phyloP scores from a whole-genome alignment of 2,797 vertebrate genomes.

The Telmatherina bonti region DNA sequence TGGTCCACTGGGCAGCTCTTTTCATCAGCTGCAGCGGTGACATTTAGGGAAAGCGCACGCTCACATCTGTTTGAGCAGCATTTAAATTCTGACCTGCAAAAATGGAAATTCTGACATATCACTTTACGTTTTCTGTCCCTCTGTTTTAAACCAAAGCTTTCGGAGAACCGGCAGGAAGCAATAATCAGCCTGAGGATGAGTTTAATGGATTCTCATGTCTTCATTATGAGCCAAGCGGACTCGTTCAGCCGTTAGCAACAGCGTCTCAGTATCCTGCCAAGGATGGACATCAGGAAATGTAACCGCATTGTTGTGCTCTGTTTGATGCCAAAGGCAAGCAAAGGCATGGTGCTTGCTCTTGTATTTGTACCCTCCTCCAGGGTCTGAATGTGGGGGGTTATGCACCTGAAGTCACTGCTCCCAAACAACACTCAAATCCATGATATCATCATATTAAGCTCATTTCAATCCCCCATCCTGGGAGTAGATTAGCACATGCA shows the following conservation, averaged over 20 bases:
- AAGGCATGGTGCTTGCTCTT: constrained; percentile 32
- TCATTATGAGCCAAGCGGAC: constrained; percentile 12
- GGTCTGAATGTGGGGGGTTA: constrained; percentile 21
- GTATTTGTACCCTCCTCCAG: constrained; percentile 26
- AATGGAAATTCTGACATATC: constrained; percentile 62
- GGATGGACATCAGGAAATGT: constrained; percentile 35
- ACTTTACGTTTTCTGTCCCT: constrained; percentile 28
- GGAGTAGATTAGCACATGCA: constrained; percentile 33
- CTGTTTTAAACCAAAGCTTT: constrained; percentile 20
- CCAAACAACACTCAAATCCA: constrained; percentile 22
- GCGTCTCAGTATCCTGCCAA: constrained; percentile 12
- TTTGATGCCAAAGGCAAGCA: constrained; percentile 15
- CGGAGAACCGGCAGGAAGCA: constrained; percentile 1
- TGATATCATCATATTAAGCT: constrained; percentile 41
- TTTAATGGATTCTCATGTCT: not conserved
- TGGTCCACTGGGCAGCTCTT: constrained; percentile 31
- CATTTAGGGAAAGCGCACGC: constrained; percentile 42
- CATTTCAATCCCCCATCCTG: constrained; percentile 21
- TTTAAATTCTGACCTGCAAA: constrained; percentile 34
- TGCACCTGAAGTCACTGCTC: constrained; percentile 21
- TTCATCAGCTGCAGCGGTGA: constrained; percentile 41
- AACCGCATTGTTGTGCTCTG: constrained; percentile 33
- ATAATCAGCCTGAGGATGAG: not conserved
- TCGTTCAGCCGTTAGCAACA: constrained; percentile 25
- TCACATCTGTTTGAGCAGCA: constrained; percentile 39